Evolutionary conservation across 2,113 vertebrate species (phyloP), one percentile per base, ranked within the genome.

Genomic region (Pollachius pollachius): DNA sequence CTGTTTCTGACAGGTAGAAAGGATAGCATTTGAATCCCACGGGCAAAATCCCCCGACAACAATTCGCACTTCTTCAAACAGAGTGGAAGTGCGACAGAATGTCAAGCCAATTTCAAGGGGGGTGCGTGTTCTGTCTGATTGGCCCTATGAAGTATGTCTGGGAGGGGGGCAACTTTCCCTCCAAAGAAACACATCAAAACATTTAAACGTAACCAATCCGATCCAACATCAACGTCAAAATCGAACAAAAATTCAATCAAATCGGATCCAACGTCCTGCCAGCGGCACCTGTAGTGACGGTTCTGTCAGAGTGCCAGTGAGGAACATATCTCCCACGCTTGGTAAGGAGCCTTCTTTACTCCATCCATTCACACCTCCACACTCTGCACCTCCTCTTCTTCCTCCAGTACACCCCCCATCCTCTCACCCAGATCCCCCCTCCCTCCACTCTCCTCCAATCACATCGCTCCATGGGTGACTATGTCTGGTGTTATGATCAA

Each of bases 301-400:
- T 78, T 76, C 80, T 81, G 72, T 80, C 81, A 88, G 88, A 91
- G 87, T 84, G 74, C 88, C 91, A 90, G 84, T 84, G 86, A 91
- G 87, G 86, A 85, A 88, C 83, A 69, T 76, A 89, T 89, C 87
- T 90, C 88, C 41, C 79, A 83, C 87, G 65, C 87, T 90, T 90
- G 91, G 91, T 92, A 93, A 92, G 92, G 92, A 93, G 92, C 88
- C 92, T 93, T 93, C 92, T 93, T 92, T 93, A 91, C 89, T 90
- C 89, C 89, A 92, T 93, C 85, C 91, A 92, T 92, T 85, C 89
- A 91, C 89, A 80, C 78, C 41, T 88, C 88, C 88, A 86, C 90
- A 92, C 84, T 77, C 48, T 41, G 58, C 61, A 25, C 48, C 60
- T 30, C 60, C 60, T 30, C 74, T 75, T 34, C 77, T 65, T 48